Percentiles rank a stretch among this genome's conserved stretches.
phyloP scores from a whole-genome alignment of 2,113 vertebrate genomes.

The Lophotis ruficrista region DNA sequence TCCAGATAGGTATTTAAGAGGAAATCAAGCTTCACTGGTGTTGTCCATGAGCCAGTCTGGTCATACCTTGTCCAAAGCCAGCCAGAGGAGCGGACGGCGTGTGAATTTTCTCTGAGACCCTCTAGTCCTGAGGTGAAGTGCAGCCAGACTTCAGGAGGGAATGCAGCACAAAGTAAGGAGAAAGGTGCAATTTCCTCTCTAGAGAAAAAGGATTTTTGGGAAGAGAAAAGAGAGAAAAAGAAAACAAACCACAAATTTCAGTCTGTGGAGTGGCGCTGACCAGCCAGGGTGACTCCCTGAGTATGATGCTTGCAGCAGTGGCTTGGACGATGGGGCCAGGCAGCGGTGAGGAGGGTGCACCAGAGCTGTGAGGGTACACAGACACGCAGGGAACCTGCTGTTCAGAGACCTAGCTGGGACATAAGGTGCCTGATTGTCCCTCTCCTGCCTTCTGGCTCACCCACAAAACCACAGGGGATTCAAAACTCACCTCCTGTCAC shows the following conservation, averaged over 20 bases:
- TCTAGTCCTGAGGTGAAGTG: accelerated
- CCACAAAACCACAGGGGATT: background rate
- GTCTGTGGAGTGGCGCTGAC: background rate
- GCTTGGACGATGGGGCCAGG: accelerated
- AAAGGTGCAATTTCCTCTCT: background rate
- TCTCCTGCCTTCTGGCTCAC: background rate
- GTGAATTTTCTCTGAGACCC: background rate
- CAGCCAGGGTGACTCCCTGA: background rate
- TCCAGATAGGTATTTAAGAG: background rate
- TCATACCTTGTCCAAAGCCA: background rate
- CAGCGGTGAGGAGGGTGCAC: background rate
- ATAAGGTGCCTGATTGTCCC: background rate
- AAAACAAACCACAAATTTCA: background rate
- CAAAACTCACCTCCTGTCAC: background rate
- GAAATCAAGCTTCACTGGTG: background rate
- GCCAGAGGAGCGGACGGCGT: background rate
- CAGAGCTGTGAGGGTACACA: background rate
- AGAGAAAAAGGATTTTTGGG: background rate
- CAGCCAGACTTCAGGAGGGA: background rate
- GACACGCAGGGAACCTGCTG: background rate
- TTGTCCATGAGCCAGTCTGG: accelerated
- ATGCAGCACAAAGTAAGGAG: background rate
- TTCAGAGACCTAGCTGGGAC: background rate
- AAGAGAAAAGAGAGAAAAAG: background rate
- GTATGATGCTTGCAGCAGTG: background rate